Conservation (phyloP, 37 sponge, comb jelly and placozoan species). For the Agelas oroides region DNA sequence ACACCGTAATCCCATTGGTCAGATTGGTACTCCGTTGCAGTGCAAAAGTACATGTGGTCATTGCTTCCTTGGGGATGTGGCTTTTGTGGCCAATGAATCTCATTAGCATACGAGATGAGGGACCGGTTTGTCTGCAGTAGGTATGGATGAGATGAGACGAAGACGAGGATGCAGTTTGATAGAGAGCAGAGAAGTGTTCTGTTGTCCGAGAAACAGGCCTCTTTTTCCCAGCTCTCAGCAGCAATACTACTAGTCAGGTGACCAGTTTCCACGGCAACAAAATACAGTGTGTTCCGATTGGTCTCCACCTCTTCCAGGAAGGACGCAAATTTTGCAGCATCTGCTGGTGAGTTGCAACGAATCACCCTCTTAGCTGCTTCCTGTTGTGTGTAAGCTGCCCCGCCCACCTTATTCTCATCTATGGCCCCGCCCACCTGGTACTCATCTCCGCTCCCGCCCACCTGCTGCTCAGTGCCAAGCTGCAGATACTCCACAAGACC, state of each 20-base stretch:
- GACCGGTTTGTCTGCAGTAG: constrained; percentile 62
- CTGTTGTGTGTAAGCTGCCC: neutral
- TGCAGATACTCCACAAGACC: constrained; percentile 39
- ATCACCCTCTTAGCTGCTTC: constrained; percentile 27
- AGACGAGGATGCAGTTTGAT: constrained; percentile 62
- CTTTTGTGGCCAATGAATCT: constrained; percentile 71
- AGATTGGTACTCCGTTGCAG: constrained; percentile 11
- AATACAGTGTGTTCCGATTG: constrained; percentile 35
- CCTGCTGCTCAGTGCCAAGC: neutral
- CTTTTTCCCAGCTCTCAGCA: too few relatives aligned
- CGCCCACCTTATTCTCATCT: neutral
- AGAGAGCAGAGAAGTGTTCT: constrained; percentile 6
- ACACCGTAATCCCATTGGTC: constrained; percentile 18
- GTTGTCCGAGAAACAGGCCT: constrained; percentile 5
- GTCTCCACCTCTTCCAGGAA: constrained; percentile 16
- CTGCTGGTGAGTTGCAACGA: constrained; percentile 9
- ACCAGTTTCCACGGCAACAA: constrained; percentile 54
- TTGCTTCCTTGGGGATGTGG: neutral
- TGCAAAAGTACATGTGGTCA: constrained; percentile 31
- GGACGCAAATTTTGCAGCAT: neutral
- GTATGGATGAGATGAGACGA: constrained; percentile 72
- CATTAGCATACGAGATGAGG: constrained; percentile 55
- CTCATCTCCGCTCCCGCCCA: too few relatives aligned
- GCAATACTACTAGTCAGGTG: constrained; percentile 33
- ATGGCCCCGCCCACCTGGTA: neutral